These are phyloP conservation scores for Centruroides sculpturatus DNA, from an alignment of 1,140 invertebrate species.

Conservation along the genomic window DNA sequence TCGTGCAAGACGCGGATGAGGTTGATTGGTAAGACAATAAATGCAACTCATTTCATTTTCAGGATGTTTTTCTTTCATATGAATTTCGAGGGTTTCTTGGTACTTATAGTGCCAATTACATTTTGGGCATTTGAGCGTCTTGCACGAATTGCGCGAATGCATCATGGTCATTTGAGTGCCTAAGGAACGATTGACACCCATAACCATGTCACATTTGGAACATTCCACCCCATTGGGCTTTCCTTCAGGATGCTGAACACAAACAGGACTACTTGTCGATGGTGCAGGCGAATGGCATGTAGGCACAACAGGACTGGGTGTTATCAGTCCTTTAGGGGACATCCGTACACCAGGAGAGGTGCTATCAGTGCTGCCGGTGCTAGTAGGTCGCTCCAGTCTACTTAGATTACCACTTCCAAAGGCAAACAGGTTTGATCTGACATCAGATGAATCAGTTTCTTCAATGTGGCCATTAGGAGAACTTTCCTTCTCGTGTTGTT, in stretches of 20 bases:
- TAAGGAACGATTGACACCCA: conserved; percentile 38
- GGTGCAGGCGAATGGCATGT: conserved; percentile 12
- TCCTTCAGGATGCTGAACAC: conserved; percentile 86
- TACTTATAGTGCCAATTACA: conserved; percentile 99
- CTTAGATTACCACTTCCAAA: conserved; percentile 2
- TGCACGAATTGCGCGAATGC: conserved; percentile 93
- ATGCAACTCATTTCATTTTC: conserved; percentile 95
- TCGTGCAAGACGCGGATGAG: conserved; percentile 89
- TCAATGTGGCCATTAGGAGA: background rate
- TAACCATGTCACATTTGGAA: conserved; percentile 81
- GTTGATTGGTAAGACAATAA: conserved; percentile 93
- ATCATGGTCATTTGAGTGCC: conserved; percentile 50
- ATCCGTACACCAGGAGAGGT: conserved; percentile 9
- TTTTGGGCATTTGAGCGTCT: conserved; percentile 98
- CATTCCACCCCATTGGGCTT: conserved; percentile 84
- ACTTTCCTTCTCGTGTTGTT: background rate
- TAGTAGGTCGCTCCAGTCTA: conserved; percentile 11
- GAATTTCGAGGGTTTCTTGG: conserved; percentile 98
- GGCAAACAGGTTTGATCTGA: conserved; percentile 9
- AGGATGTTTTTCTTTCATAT: conserved; percentile 99
- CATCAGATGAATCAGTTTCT: conserved; percentile 5
- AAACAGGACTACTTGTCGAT: conserved; percentile 34
- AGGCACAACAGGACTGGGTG: conserved; percentile 8
- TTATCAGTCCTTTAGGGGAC: conserved; percentile 9
- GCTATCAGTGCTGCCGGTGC: conserved; percentile 9